Base-by-base conservation (phyloP, 1,140 invertebrate species). In the Neodiprion virginianus region DNA sequence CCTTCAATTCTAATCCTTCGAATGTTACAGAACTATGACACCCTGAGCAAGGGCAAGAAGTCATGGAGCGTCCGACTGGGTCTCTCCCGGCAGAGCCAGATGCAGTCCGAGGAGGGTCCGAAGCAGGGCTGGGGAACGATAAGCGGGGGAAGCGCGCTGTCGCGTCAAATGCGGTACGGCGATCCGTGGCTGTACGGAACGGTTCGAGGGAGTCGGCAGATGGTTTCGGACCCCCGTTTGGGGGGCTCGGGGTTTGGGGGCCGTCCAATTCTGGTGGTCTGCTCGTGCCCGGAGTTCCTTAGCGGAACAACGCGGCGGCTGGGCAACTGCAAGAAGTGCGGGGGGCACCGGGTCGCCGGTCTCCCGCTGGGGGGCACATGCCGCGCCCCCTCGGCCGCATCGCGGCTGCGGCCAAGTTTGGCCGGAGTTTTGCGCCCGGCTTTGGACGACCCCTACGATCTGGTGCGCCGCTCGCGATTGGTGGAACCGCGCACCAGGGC, bases 141-240 rank as follows among this genome's bases (percentile, higher is more conserved):
- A 77, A 89, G 87, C 69, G 88, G 87, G 17, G 88, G 90, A 14
- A 91, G 89, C 76, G 87, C 92, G 7, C 84, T 95, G 74, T 93
- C 93, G 65, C 93, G 94, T 84, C 94, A 94, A 82, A 95, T 95
- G 94, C 93, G 94, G 77, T 95, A 95, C 86, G 93, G 83, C 93
- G 94, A 95, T 77, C 93, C 93, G 48, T 95, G 94, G 94, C 89
- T 95, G 1, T 95, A 95, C 79, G 93, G 94, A 74, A 94, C 93
- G 4, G 91, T 94, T 1, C 88, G 93, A 76, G 89, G 92, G 3
- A 90, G 91, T 72, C 81, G 82, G 47, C 73, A 72, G 49, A 49
- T 77, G 50, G 69, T 81, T 61, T 81, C 79, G 49, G 78, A 53
- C 47, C 78, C 78, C 23, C 74, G 74, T 23, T 8, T 69, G 14